phyloP scores from a whole-genome alignment of 64 coral and sea anemone species.

The Stichodactyla helianthus region DNA sequence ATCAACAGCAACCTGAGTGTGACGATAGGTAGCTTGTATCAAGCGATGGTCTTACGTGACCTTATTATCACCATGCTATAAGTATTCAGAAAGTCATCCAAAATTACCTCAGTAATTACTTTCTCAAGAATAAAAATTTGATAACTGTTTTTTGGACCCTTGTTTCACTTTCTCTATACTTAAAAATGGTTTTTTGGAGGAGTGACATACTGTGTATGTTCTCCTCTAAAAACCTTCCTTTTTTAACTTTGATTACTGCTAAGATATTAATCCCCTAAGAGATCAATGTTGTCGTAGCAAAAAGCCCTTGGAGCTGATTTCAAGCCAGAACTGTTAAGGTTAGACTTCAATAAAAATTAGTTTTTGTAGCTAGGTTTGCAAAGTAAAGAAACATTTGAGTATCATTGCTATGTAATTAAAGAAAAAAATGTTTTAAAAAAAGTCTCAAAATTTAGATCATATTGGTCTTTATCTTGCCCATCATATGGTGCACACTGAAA shows the following conservation, averaged over 20 bases:
- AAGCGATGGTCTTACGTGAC: slow-evolving; percentile 24
- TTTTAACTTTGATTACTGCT: background rate
- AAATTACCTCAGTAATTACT: background rate
- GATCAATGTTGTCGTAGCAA: background rate
- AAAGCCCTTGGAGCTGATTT: background rate
- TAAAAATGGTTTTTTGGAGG: background rate
- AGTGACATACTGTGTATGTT: slow-evolving; percentile 9
- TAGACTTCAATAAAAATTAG: background rate
- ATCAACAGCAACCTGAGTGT: slow-evolving; percentile 14
- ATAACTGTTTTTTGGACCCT: background rate
- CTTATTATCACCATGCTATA: background rate
- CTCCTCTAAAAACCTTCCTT: background rate
- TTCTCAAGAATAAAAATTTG: background rate
- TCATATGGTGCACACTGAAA: background rate
- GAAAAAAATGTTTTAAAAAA: background rate
- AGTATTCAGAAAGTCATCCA: background rate
- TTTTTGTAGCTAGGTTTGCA: slow-evolving; percentile 13
- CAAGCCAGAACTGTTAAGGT: background rate
- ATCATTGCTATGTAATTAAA: no score
- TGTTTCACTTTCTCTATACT: background rate
- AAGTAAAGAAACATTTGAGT: no score
- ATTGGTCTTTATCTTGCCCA: slow-evolving; percentile 13
- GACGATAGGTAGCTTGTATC: slow-evolving; percentile 24
- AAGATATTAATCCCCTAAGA: slow-evolving; percentile 8
- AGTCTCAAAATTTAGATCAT: slow-evolving; percentile 11